Evolutionary conservation across 2,113 vertebrate species (phyloP), one percentile per base, ranked within the genome.

Genomic region (Chaetodon auriga): DNA sequence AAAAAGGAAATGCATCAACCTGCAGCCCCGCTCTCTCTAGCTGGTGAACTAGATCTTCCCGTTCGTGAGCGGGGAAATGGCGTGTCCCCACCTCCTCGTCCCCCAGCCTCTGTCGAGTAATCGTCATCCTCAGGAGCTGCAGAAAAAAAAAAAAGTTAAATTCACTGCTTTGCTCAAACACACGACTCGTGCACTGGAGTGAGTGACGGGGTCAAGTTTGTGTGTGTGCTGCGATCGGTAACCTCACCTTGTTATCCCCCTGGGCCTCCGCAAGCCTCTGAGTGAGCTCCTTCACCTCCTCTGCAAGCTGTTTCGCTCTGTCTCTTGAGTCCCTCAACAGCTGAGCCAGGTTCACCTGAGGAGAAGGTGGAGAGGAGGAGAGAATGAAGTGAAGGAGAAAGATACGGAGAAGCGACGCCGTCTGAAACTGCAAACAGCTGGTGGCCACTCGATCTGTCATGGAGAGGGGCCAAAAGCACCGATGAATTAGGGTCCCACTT

Each of bases 81-180:
- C 98, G 96, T 3, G 93, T 93, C 0, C 98, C 98, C 5, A 97
- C 97, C 78, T 99, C 98, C 79, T 99, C 98, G 16, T 99, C 98
- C 30, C 98, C 98, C 0, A 99, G 95, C 73, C 98, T 96, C 87
- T 99, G 98, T 78, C 97, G 97, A 35, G 98, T 97, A 68, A 99
- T 99, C 6, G 98, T 99, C 98, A 99, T 98, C 90, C 98, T 96
- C 64, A 99, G 92, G 74, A 99, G 96, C 98, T 99, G 91, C 0
- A 21, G 61, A 0, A n/a, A 48, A n/a, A 35, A 3, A 45, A 41
- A 46, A 64, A 6, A 5, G 2, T 11, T 15, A 4, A 30, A 60
- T 25, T n/a, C 12, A 63, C 16, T 18, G 19, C 25, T 70, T 41
- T 35, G 54, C 41, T 75, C 10, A 41, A 62, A 25, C 8, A 38